A percentile compares a stretch with the other conserved stretches of the same genome.
Conservation (phyloP, 2,797 vertebrate species). For the Pagetopsis macropterus region DNA sequence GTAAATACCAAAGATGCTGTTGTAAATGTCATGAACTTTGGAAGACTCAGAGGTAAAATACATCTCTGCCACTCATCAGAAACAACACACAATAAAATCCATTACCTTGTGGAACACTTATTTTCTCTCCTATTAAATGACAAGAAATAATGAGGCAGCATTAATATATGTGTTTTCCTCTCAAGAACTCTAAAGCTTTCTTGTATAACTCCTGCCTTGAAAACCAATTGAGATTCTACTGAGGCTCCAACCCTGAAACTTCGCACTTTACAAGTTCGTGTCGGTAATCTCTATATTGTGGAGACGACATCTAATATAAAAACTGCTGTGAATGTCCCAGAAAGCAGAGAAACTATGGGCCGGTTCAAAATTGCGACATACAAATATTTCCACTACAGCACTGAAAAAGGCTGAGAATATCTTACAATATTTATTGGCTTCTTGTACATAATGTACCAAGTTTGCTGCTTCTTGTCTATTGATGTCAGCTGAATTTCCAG, state of each 20-base stretch:
- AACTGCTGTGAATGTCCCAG: slow-evolving; percentile 18
- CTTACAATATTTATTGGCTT: slow-evolving; percentile 26
- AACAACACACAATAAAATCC: slow-evolving; percentile 62
- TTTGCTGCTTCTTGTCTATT: slow-evolving; percentile 20
- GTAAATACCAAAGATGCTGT: slow-evolving; percentile 81
- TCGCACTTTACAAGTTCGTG: slow-evolving; percentile 35
- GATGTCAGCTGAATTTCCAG: slow-evolving; percentile 29
- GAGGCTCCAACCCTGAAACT: slow-evolving; percentile 40
- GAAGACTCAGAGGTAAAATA: slow-evolving; percentile 73
- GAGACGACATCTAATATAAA: slow-evolving; percentile 26
- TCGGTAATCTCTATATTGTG: slow-evolving; percentile 51
- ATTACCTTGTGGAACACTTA: slow-evolving; percentile 31
- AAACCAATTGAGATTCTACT: slow-evolving; percentile 51
- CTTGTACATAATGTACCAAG: slow-evolving; percentile 1
- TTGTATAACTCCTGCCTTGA: slow-evolving; percentile 48
- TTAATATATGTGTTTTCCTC: slow-evolving; percentile 32
- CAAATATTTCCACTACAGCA: not conserved
- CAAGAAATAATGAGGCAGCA: slow-evolving; percentile 35
- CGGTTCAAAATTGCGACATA: slow-evolving; percentile 20
- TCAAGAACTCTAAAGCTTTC: not conserved
- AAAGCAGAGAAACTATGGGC: slow-evolving; percentile 4
- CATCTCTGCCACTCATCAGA: slow-evolving; percentile 67
- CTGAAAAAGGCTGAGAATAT: slow-evolving; percentile 4
- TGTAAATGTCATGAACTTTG: slow-evolving; percentile 87
- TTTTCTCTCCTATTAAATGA: slow-evolving; percentile 33